These are phyloP conservation scores for Torymus tubicola DNA, from an alignment of 2,888 invertebrate species.

Conservation along the genomic window DNA sequence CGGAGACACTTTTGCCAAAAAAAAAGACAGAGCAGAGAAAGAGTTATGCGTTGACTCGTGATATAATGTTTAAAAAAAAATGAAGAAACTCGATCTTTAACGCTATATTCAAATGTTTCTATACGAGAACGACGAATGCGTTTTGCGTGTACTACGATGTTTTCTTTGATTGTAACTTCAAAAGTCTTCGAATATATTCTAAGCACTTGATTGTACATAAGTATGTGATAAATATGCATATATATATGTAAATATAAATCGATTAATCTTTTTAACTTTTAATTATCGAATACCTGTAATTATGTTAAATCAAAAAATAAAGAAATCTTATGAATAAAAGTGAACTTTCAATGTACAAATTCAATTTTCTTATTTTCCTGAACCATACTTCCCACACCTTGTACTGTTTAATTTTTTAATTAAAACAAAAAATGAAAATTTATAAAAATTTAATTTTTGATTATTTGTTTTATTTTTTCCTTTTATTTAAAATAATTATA, in stretches of 20 bases:
- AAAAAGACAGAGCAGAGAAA: constrained; percentile 29
- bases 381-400: too few species aligned
- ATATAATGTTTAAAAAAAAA: constrained; percentile 48
- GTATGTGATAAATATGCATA: constrained; percentile 71
- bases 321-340: constrained; percentile 59
- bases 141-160: constrained; percentile 71
- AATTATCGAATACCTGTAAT: constrained; percentile 60
- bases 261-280: constrained; percentile 60
- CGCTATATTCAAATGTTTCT: constrained; percentile 63
- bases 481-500: not conserved
- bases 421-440: too few species aligned
- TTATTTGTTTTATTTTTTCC: not conserved
- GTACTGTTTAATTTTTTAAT: too few species aligned
- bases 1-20: constrained; percentile 47
- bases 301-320: constrained; percentile 60
- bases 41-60: constrained; percentile 41
- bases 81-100: constrained; percentile 42
- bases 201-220: constrained; percentile 72
- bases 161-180: constrained; percentile 68
- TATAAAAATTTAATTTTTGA: constrained; percentile 19
- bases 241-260: constrained; percentile 66
- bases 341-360: constrained; percentile 50
- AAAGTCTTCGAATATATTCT: constrained; percentile 71
- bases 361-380: constrained; percentile 36
- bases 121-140: constrained; percentile 69